Evolutionary conservation across 1,140 invertebrate genomes (phyloP), one percentile per base, ranked within the genome.

Genomic region (Cydia pomonella): DNA sequence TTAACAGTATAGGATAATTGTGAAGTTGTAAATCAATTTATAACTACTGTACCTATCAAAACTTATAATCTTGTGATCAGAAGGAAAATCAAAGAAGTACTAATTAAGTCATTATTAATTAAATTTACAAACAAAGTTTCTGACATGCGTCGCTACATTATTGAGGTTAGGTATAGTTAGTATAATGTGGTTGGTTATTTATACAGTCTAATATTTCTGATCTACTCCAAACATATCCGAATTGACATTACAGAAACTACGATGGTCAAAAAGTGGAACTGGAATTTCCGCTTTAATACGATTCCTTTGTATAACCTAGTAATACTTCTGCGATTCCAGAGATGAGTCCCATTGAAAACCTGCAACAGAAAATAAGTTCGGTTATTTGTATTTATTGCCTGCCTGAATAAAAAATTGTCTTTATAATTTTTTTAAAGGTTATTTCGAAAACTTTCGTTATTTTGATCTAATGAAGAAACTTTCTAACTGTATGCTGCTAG

Each of bases 331-430:
- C 33, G 76, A 25, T 71, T 85, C 83, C 63, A 75, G 73, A 16
- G 83, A 78, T 7, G 80, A 79, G 7, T 73, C 75, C 82, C 84
- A 85, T 53, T 81, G 80, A 78, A 84, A 84, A 75, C 83, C 87
- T 88, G 85, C 16, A 85, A 84, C 64, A 75, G 9, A 23, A 59
- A 59, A 12, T 23, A 59, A 12, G 9, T 18, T 18, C 12, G 2
- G 21, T 59, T 53, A 23, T 21, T 18, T 18, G 4, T 3, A 21
- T 59, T 53, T 53, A 53, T 53, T 1, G 5, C n/a, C 1, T 53
- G 50, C 2, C 16, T 16, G 16, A 44, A 44, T 44, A 44, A 77
- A 25, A 76, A 73, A 29, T 59, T 6, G 59, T 18, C 25, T 10
- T 41, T 33, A 16, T 50, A 69, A 76, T 63, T 66, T 76, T 73